Conservation (phyloP, 53 echinoderm and acorn worm genomes). For the Mesocentrotus franciscanus region DNA sequence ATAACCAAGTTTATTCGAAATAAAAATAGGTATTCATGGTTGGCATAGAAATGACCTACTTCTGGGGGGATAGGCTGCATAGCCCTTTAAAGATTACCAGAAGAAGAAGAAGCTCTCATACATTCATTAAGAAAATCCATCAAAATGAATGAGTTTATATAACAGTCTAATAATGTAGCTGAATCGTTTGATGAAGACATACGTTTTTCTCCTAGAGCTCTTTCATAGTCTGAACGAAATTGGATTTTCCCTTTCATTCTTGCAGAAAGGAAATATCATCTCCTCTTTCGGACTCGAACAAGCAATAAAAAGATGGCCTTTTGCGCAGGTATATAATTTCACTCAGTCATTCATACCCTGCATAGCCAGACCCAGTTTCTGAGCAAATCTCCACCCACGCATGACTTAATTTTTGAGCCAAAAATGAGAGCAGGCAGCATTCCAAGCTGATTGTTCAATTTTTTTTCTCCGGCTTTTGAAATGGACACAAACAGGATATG, state of each 20-base stretch:
- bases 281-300: background rate
- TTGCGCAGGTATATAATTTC: background rate
- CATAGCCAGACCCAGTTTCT: background rate
- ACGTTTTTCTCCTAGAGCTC: background rate
- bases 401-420: background rate
- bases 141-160: background rate
- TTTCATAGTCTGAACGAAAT: background rate
- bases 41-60: background rate
- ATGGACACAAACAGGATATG: conserved; percentile 8
- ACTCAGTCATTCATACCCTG: background rate
- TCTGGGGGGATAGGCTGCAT: background rate
- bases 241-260: conserved; percentile 3
- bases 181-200: background rate
- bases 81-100: background rate
- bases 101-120: background rate
- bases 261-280: background rate
- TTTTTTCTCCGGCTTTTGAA: background rate
- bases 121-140: background rate
- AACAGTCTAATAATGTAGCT: background rate
- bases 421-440: background rate
- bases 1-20: background rate
- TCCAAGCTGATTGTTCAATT: background rate
- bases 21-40: background rate
- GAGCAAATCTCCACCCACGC: background rate
- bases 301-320: conserved; percentile 17